Conservation (phyloP, 2,888 invertebrate species). For the Clunio marinus region DNA sequence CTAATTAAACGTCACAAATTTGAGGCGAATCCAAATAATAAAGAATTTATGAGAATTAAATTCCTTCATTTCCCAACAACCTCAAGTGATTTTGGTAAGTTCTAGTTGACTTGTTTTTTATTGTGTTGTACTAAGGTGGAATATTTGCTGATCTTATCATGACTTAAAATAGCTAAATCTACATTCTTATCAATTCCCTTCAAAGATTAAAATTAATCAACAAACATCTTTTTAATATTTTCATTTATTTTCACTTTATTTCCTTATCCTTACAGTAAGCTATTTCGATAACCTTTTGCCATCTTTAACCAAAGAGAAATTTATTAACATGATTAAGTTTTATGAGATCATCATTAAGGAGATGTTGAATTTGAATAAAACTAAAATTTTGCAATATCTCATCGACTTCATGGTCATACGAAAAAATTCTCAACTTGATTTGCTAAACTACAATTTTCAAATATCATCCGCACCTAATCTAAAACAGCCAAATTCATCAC, state of each 20-base stretch:
- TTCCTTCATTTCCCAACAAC: slow-evolving; percentile 26
- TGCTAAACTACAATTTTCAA: slow-evolving; percentile 23
- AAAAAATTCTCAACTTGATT: slow-evolving; percentile 29
- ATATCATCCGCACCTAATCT: neutral
- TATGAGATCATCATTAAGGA: slow-evolving; percentile 36
- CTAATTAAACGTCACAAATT: slow-evolving; percentile 27
- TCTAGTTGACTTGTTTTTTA: too few relatives aligned
- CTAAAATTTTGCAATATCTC: slow-evolving; percentile 35
- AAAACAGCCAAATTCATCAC: neutral
- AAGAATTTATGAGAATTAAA: slow-evolving; percentile 26
- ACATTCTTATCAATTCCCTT: too few relatives aligned
- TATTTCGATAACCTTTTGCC: slow-evolving; percentile 32
- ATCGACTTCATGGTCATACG: slow-evolving; percentile 30
- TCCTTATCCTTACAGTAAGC: slow-evolving; percentile 8
- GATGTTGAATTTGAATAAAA: slow-evolving; percentile 33
- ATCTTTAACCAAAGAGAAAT: slow-evolving; percentile 9
- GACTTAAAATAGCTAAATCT: too few relatives aligned
- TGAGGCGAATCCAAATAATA: slow-evolving; percentile 22
- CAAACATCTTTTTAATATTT: too few relatives aligned
- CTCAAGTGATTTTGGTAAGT: slow-evolving; percentile 23
- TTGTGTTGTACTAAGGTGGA: too few relatives aligned
- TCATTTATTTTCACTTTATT: too few relatives aligned
- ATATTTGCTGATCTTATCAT: too few relatives aligned
- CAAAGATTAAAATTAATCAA: too few relatives aligned
- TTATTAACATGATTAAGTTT: slow-evolving; percentile 26